phyloP scores from a whole-genome alignment of 2,888 invertebrate genomes.

The Polietes domitor region DNA sequence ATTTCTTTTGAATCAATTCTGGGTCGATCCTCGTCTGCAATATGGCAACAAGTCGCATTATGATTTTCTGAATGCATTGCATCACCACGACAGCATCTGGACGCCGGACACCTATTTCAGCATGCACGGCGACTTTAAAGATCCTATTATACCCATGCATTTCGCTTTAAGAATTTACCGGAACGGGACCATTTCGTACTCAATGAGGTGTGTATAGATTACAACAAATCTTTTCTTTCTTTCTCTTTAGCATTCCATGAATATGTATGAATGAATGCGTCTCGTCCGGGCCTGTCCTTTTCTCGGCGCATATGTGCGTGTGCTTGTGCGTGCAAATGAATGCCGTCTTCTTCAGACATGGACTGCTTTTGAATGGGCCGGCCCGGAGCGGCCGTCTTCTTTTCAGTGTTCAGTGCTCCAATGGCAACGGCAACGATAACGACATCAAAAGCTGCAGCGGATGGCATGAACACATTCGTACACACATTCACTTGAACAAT shows the following conservation, averaged over 20 bases:
- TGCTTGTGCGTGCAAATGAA: constrained; percentile 26
- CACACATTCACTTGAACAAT: no score
- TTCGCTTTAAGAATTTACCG: constrained; percentile 95
- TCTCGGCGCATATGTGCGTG: background rate
- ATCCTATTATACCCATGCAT: constrained; percentile 95
- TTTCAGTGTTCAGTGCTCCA: no score
- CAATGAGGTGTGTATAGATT: constrained; percentile 87
- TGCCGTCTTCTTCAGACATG: constrained; percentile 16
- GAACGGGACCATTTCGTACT: constrained; percentile 96
- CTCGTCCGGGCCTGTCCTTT: background rate
- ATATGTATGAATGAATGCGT: constrained; percentile 20
- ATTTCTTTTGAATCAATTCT: constrained; percentile 95
- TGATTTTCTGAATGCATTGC: constrained; percentile 94
- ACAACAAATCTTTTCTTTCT: background rate
- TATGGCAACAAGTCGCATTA: constrained; percentile 94
- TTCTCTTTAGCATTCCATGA: constrained; percentile 12
- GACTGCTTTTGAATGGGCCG: constrained; percentile 1
- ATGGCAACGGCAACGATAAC: background rate
- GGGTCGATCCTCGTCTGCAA: constrained; percentile 94
- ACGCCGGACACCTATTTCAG: constrained; percentile 97
- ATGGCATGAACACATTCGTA: background rate
- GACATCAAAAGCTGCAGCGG: background rate
- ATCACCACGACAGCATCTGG: constrained; percentile 96
- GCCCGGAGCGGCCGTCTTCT: no score
- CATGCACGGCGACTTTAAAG: constrained; percentile 98